Evolutionary conservation across 2,797 vertebrate species (phyloP).

Genomic region (Dermochelys coriacea): DNA sequence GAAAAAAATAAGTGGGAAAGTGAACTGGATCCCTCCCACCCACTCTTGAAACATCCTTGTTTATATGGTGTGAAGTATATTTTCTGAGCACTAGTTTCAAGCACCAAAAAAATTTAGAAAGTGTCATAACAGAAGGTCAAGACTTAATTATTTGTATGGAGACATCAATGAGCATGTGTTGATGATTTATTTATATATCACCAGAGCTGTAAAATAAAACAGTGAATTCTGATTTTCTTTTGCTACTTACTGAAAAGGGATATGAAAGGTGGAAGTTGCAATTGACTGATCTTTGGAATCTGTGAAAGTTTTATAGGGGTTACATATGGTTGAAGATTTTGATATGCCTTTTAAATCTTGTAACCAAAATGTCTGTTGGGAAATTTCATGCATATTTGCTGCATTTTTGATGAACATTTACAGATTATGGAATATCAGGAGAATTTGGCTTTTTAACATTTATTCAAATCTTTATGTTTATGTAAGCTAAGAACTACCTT

Average conservation of each 20-base stretch:
- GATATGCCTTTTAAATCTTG: constrained; percentile 72
- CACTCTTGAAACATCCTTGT: constrained; percentile 35
- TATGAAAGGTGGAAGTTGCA: background rate
- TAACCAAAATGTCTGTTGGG: constrained; percentile 73
- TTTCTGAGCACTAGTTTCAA: constrained; percentile 55
- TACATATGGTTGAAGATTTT: constrained; percentile 11
- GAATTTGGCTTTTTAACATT: constrained; percentile 82
- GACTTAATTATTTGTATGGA: constrained; percentile 84
- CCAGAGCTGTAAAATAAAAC: constrained; percentile 41
- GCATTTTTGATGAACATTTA: constrained; percentile 86
- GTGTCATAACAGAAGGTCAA: constrained; percentile 82
- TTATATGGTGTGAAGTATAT: constrained; percentile 64
- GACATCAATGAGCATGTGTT: constrained; percentile 71
- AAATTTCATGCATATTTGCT: constrained; percentile 82
- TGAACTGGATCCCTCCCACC: background rate
- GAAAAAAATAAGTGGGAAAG: constrained; percentile 48
- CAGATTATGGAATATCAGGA: constrained; percentile 79
- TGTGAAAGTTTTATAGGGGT: background rate
- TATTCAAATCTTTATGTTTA: constrained; percentile 81
- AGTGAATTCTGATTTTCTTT: constrained; percentile 51
- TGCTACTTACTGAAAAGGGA: background rate
- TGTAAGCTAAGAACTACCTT: constrained; percentile 79
- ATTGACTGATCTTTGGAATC: background rate
- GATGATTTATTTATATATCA: constrained; percentile 80
- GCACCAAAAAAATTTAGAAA: constrained; percentile 76